Evolutionary conservation across 2,888 invertebrate genomes (phyloP), one percentile per base, ranked within the genome.

Genomic region (Copidosoma aretas): DNA sequence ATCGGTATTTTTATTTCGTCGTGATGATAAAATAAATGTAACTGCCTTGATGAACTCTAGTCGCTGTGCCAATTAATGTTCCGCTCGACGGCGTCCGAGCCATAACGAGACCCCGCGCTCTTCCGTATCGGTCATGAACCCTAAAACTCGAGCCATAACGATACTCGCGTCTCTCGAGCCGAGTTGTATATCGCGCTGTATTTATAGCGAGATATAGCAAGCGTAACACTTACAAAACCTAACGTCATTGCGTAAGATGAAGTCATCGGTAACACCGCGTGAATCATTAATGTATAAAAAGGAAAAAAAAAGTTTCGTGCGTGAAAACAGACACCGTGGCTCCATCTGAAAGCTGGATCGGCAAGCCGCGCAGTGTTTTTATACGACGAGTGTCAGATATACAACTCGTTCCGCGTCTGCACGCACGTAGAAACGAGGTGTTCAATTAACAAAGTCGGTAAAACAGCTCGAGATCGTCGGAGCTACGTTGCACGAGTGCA

Each of bases 361-460:
- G 52, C 22, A 60, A 51, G 39, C 64, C 51, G 22, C n/a, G n/a
- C n/a, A n/a, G n/a, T n/a, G n/a, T n/a, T n/a, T n/a, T n/a, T n/a
- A n/a, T n/a, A n/a, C n/a, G 24, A 54, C 60, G 25, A 53, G 58
- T 24, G 49, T 21, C 41, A 60, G 60, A 64, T 60, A 60, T 57
- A 14, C 60, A 52, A n/a, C n/a, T n/a, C n/a, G n/a, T n/a, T n/a
- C n/a, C 41, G 63, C 22, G 19, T 53, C 46, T 61, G 25, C 22
- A 52, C 53, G 53, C 15, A 49, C 61, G 1, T 32, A 56, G 14
- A 21, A 54, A 22, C 12, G 56, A 15, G 59, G 24, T 60, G 60
- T 52, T 56, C 57, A 70, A 70, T 70, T 67, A 70, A 58, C 60
- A 59, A 32, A 52, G 70, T 64, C 64, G 63, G 70, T 67, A 67